These are phyloP conservation scores for Pachypeltis micranthus DNA, from an alignment of 1,140 invertebrate species.

Conservation along the genomic window DNA sequence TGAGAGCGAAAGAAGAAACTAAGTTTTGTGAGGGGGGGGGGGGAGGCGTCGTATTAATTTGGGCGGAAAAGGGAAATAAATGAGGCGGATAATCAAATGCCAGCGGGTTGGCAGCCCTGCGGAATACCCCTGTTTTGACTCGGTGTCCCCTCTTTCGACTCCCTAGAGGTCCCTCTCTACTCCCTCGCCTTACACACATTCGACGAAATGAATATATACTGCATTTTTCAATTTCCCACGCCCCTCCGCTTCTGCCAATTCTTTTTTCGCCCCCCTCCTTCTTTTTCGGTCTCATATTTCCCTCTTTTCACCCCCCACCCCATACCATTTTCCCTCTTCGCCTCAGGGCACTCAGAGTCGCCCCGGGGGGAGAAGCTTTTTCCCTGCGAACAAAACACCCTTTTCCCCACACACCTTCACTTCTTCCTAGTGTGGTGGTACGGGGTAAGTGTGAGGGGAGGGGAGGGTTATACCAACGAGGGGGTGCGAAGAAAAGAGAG, in stretches of 20 bases:
- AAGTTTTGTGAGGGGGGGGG: not conserved
- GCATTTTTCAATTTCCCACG: constrained; percentile 16
- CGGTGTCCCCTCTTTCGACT: not conserved
- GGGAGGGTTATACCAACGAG: not conserved
- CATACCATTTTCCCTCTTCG: too few species aligned
- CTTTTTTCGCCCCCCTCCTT: not conserved
- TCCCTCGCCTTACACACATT: not conserved
- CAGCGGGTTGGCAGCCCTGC: not conserved
- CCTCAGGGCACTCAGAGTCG: too few species aligned
- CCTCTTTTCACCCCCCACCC: too few species aligned
- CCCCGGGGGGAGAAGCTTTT: too few species aligned
- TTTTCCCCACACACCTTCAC: too few species aligned
- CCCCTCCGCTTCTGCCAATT: not conserved
- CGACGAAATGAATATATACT: constrained; percentile 17
- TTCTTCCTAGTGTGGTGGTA: too few species aligned
- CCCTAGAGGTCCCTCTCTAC: not conserved
- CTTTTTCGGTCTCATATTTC: too few species aligned
- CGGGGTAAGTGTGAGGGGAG: not conserved
- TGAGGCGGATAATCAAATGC: constrained; percentile 15
- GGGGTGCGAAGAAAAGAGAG: not conserved
- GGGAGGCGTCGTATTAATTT: not conserved
- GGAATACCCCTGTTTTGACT: not conserved
- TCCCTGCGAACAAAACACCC: too few species aligned
- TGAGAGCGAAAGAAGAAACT: not conserved
- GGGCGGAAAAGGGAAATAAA: constrained; percentile 2